Conservation (phyloP, 2,888 invertebrate species). For the Nasonovia ribisnigri region DNA sequence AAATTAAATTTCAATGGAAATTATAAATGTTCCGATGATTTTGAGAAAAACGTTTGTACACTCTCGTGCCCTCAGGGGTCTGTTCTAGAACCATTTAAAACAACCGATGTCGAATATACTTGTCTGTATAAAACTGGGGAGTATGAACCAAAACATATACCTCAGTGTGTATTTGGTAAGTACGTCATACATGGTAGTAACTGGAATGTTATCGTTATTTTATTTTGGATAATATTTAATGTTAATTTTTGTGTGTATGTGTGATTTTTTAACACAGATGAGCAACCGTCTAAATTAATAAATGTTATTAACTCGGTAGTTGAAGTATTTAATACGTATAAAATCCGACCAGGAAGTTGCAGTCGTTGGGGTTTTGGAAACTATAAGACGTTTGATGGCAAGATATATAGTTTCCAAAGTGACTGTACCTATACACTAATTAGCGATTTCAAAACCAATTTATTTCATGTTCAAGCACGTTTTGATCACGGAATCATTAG, state of each 20-base stretch:
- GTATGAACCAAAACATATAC: conserved; percentile 79
- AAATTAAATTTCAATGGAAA: conserved; percentile 83
- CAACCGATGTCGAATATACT: conserved; percentile 76
- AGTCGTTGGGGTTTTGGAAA: conserved; percentile 86
- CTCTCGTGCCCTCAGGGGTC: conserved; percentile 77
- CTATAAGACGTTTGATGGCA: conserved; percentile 88
- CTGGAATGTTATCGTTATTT: neutral
- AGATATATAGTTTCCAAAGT: conserved; percentile 81
- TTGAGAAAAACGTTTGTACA: conserved; percentile 76
- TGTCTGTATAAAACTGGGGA: conserved; percentile 78
- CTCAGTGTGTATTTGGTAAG: conserved; percentile 79
- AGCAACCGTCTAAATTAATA: neutral
- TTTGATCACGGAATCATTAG: conserved; percentile 68
- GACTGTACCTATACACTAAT: conserved; percentile 82
- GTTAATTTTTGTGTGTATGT: neutral
- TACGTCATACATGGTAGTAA: conserved; percentile 26
- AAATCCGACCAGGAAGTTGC: conserved; percentile 76
- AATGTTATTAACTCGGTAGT: conserved; percentile 21
- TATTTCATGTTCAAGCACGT: conserved; percentile 72
- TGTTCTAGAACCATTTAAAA: conserved; percentile 74
- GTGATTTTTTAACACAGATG: neutral
- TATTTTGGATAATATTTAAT: no score
- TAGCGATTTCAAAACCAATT: conserved; percentile 78
- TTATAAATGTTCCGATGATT: conserved; percentile 79
- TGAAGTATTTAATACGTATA: conserved; percentile 20